phyloP scores from a whole-genome alignment of 2,113 vertebrate species.

The Marcusenius ussheri region DNA sequence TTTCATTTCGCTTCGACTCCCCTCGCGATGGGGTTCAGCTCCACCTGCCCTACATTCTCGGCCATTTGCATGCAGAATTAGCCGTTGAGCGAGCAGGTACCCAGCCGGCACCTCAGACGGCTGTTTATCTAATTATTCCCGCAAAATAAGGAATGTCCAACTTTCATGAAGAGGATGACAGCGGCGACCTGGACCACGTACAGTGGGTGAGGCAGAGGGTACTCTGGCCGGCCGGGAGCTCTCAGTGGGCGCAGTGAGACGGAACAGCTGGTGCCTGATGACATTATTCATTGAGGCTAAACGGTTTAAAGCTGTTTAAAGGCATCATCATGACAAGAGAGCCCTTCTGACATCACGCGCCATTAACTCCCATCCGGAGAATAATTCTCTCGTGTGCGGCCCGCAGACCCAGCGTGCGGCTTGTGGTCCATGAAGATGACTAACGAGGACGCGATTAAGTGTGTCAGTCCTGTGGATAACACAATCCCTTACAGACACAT shows the following conservation, averaged over 20 bases:
- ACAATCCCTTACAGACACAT: neutral
- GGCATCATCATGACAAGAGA: neutral
- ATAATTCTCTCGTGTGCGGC: neutral
- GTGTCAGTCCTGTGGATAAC: neutral
- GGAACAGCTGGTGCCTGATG: neutral
- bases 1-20: neutral
- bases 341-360: neutral
- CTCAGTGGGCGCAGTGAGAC: neutral
- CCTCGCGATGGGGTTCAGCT: neutral
- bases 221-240: neutral
- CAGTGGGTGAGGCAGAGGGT: neutral
- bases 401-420: neutral
- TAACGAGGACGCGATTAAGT: neutral
- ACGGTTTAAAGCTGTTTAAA: neutral
- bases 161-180: neutral
- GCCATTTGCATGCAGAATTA: neutral
- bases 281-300: neutral
- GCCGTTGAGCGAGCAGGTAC: neutral
- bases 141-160: neutral
- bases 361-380: neutral
- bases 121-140: slow-evolving; percentile 31
- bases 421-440: neutral
- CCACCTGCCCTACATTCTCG: neutral
- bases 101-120: slow-evolving; percentile 33
- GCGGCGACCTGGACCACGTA: neutral